A percentile compares a stretch with the other conserved stretches of the same genome.
Evolutionary conservation across 1,140 invertebrate genomes (phyloP).

Genomic region (Neoseiulus cucumeris): DNA sequence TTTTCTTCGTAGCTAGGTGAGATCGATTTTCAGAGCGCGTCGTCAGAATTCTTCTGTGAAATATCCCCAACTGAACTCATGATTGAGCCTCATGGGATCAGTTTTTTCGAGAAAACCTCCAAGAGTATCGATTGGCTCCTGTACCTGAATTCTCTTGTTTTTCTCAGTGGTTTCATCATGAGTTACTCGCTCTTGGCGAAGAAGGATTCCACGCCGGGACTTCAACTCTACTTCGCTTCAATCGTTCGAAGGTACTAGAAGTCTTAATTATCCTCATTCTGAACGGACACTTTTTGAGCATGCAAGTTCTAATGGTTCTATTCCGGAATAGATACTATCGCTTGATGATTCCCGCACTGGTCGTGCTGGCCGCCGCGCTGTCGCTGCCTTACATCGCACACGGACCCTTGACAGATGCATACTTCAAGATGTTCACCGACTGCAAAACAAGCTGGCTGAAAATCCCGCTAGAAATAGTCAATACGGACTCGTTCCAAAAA

Average conservation of each 20-base stretch:
- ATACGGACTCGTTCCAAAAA: not conserved
- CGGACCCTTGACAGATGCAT: not conserved
- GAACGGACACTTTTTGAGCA: too few species aligned
- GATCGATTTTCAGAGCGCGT: not conserved
- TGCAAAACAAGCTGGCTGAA: not conserved
- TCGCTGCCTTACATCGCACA: not conserved
- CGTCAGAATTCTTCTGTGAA: not conserved
- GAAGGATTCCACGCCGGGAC: not conserved
- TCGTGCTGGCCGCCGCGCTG: not conserved
- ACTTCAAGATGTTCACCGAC: constrained; percentile 3
- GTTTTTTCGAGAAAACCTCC: too few species aligned
- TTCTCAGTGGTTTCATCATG: constrained; percentile 5
- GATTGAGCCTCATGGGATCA: not conserved
- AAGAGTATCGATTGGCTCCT: too few species aligned
- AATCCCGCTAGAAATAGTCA: not conserved
- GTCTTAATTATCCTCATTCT: too few species aligned
- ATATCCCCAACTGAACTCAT: not conserved
- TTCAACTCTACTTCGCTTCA: not conserved
- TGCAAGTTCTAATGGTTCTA: too few species aligned
- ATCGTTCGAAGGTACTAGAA: not conserved
- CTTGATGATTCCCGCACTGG: not conserved
- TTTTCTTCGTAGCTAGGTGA: not conserved
- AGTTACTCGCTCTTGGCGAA: not conserved
- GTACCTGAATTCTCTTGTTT: too few species aligned
- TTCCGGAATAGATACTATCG: not conserved